phyloP scores from a whole-genome alignment of 1,140 invertebrate genomes.

The Conus ventricosus region DNA sequence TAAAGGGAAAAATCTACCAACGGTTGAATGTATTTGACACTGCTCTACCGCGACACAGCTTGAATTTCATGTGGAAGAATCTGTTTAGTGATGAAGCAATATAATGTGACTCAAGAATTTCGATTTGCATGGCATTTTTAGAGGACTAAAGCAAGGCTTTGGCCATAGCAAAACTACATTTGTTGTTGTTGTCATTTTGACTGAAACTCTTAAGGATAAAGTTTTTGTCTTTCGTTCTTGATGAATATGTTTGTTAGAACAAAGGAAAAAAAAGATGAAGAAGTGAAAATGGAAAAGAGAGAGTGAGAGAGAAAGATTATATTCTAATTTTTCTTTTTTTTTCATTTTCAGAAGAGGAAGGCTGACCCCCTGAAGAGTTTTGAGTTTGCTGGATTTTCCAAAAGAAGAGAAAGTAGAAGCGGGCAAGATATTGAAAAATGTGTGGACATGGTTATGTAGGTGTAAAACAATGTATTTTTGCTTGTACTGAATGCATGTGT shows the following conservation, averaged over 20 bases:
- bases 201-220: conserved; percentile 2
- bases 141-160: too few relatives aligned
- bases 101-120: not conserved
- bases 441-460: not conserved
- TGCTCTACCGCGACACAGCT: too few relatives aligned
- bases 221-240: not conserved
- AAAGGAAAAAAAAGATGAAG: too few relatives aligned
- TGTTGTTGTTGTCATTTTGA: not conserved
- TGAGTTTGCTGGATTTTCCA: conserved; percentile 67
- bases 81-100: not conserved
- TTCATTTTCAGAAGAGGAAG: conserved; percentile 69
- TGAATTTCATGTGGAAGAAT: too few relatives aligned
- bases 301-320: not conserved
- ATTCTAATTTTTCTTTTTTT: conserved; percentile 24
- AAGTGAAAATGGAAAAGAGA: not conserved
- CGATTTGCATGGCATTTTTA: too few relatives aligned
- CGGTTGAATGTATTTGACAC: too few relatives aligned
- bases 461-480: not conserved
- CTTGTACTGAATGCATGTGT: not conserved
- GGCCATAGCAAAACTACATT: not conserved
- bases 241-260: not conserved
- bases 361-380: conserved; percentile 73
- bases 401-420: conserved; percentile 55
- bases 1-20: too few relatives aligned
- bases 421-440: not conserved